Conservation (phyloP, 1,140 invertebrate genomes). For the Protaetia brevitarsis region DNA sequence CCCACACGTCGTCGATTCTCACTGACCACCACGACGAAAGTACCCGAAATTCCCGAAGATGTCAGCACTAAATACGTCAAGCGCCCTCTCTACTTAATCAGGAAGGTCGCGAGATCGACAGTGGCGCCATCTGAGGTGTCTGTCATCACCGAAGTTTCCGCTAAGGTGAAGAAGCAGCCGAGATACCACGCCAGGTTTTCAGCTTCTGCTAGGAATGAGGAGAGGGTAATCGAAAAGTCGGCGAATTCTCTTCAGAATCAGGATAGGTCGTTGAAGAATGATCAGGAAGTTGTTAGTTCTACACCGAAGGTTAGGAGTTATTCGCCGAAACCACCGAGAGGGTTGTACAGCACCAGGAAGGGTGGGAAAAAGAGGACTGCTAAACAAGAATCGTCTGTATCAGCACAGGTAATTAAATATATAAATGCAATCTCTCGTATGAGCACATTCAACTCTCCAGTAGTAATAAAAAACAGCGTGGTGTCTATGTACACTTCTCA, state of each 20-base stretch:
- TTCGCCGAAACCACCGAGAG: slow-evolving; percentile 29
- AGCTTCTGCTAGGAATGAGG: not conserved
- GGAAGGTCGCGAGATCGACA: slow-evolving; percentile 28
- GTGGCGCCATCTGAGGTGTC: slow-evolving; percentile 18
- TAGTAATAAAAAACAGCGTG: no score
- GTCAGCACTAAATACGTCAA: slow-evolving; percentile 16
- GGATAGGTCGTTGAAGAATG: not conserved
- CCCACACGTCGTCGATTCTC: slow-evolving; percentile 33
- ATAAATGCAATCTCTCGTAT: no score
- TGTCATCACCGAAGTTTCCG: not conserved
- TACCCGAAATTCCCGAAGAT: slow-evolving; percentile 25
- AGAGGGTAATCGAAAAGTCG: not conserved
- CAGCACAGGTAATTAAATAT: slow-evolving; percentile 15
- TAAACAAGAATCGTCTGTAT: slow-evolving; percentile 1
- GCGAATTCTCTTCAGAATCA: not conserved
- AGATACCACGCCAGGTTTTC: slow-evolving; percentile 34
- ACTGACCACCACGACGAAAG: slow-evolving; percentile 33
- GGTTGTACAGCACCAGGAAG: slow-evolving; percentile 29
- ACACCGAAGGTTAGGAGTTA: slow-evolving; percentile 8
- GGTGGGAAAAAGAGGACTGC: not conserved
- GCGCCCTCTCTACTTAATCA: slow-evolving; percentile 22
- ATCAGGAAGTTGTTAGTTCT: not conserved
- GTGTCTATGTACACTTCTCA: no score
- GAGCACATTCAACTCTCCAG: no score
- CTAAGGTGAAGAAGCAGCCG: slow-evolving; percentile 15